phyloP scores from a whole-genome alignment of 2,113 vertebrate genomes.

The Stomatorhinus ivindoensis region DNA sequence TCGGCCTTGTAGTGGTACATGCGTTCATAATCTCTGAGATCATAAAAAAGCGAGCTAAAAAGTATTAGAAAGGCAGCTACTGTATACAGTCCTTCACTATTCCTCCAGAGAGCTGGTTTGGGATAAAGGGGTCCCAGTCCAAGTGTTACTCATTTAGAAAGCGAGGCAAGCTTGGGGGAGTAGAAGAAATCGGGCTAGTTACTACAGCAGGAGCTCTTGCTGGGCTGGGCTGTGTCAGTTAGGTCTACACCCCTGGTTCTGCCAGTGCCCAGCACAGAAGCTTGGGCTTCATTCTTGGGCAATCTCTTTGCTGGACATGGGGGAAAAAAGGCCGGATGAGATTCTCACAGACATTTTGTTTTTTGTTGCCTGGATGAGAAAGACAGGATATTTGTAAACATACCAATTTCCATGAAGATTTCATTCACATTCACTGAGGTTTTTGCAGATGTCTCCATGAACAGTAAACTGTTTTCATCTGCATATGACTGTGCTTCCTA shows the following conservation, averaged over 20 bases:
- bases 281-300: slow-evolving; percentile 90
- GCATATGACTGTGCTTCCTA: slow-evolving; percentile 96
- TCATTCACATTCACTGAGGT: slow-evolving; percentile 97
- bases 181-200: slow-evolving; percentile 64
- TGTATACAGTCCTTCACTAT: slow-evolving; percentile 84
- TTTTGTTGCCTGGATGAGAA: neutral
- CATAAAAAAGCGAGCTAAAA: slow-evolving; percentile 36
- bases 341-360: neutral
- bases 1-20: slow-evolving; percentile 84
- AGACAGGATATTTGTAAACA: slow-evolving; percentile 34
- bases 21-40: slow-evolving; percentile 69
- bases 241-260: slow-evolving; percentile 91
- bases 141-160: slow-evolving; percentile 72
- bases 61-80: slow-evolving; percentile 89
- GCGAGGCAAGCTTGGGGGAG: slow-evolving; percentile 44
- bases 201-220: slow-evolving; percentile 89
- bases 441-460: slow-evolving; percentile 98
- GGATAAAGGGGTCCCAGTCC: slow-evolving; percentile 70
- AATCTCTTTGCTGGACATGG: slow-evolving; percentile 77
- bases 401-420: slow-evolving; percentile 99
- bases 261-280: slow-evolving; percentile 65
- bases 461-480: slow-evolving; percentile 97
- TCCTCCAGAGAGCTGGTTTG: slow-evolving; percentile 72
- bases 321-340: neutral
- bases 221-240: slow-evolving; percentile 83